Evolutionary conservation across 2,888 invertebrate genomes (phyloP), one percentile per base, ranked within the genome.

Genomic region (Eristalis pertinax): DNA sequence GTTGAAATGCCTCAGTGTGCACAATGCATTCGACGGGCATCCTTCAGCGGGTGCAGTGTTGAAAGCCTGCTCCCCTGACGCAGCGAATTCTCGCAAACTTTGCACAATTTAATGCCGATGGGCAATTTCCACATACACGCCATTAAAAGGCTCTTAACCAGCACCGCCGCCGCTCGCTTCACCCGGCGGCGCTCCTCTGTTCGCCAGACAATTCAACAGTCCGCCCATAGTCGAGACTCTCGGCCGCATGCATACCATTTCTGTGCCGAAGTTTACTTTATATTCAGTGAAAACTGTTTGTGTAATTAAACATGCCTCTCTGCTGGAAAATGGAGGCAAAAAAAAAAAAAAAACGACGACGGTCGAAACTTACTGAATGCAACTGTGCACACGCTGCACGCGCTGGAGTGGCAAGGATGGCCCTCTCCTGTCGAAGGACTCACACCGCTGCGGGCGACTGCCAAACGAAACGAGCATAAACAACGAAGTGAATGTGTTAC

Each of bases 101-200:
- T 63, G 43, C 63, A 73, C 41, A 43, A n/a, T 63, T 73, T 43
- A 62, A 63, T 63, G 63, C 29, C 43, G 29, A 62, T n/a, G 60
- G 69, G 63, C 43, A 26, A 63, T 62, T 63, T 67, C 60, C 43
- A 63, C 63, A 73, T 72, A 24, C 72, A 26, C 22, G 24, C 72
- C 62, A 72, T 60, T 60, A 60, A 60, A 60, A 60, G 60, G 26
- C 60, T 60, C 60, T 60, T 10, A 60, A 26, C 60, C 26, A 26
- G 13, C 60, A 15, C 26, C 22, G 13, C 60, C 13, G 5, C 13
- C 26, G n/a, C n/a, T n/a, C n/a, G n/a, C n/a, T n/a, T n/a, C n/a
- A n/a, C 24, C 26, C 2, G 13, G 11, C 60, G 13, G 11, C 60
- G 10, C 24, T 22, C 24, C 11, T 3, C n/a, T 0, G 41, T 8